Percentiles rank a stretch among this genome's conserved stretches.
phyloP scores from a whole-genome alignment of 2,113 vertebrate genomes.

The Tringa solitaria region DNA sequence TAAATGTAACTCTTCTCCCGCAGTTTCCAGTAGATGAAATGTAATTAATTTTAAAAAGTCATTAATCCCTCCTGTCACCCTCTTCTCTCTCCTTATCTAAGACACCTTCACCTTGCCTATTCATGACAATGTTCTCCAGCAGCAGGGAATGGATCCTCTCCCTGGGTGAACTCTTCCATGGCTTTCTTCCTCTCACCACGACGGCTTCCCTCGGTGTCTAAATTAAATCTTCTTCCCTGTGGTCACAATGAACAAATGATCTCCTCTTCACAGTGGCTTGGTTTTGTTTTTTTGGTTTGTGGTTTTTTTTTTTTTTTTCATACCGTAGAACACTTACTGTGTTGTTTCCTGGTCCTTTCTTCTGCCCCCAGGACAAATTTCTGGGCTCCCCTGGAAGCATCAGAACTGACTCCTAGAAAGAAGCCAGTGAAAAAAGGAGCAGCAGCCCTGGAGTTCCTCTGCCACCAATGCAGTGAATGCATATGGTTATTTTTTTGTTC shows the following conservation, averaged over 20 bases:
- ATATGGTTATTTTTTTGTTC: no score
- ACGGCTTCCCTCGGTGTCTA: neutral
- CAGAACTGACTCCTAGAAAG: neutral
- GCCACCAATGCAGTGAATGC: neutral
- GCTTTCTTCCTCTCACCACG: neutral
- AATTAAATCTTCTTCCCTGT: neutral
- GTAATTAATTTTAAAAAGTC: neutral
- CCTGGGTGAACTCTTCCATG: neutral
- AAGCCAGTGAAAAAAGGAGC: neutral
- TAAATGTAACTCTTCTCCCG: neutral
- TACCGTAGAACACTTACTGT: neutral
- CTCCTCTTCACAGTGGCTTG: neutral
- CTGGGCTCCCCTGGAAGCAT: neutral
- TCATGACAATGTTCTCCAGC: neutral
- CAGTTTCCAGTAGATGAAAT: neutral
- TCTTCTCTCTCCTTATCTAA: neutral
- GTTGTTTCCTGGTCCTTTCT: neutral
- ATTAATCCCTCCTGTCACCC: neutral
- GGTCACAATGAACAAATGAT: neutral
- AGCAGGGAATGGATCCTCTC: neutral
- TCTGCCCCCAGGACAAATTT: neutral
- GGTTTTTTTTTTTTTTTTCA: no score
- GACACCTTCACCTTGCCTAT: neutral
- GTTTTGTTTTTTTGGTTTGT: neutral
- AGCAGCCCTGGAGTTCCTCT: neutral